A percentile compares a stretch with the other conserved stretches of the same genome.
Evolutionary conservation across 1,140 invertebrate genomes (phyloP).

Genomic region (Nasonia longicornis): DNA sequence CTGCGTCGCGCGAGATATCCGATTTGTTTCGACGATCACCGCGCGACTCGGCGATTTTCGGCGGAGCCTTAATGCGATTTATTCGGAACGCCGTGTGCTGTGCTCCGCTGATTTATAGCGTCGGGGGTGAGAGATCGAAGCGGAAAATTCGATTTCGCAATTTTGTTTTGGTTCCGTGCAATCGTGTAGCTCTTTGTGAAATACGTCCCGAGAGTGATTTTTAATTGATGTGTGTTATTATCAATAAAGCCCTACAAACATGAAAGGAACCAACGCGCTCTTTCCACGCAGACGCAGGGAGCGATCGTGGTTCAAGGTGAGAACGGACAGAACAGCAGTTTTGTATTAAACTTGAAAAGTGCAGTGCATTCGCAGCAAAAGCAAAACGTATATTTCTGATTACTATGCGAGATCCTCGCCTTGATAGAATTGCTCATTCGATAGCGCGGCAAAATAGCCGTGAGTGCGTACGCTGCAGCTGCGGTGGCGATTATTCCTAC

Average conservation of each 20-base stretch:
- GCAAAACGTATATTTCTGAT: neutral
- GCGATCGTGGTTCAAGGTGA: neutral
- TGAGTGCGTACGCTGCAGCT: neutral
- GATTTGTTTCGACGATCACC: slow-evolving; percentile 6
- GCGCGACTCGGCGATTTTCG: neutral
- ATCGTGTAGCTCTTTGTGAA: neutral
- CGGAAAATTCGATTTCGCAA: neutral
- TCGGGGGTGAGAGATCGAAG: neutral
- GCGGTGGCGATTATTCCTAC: slow-evolving; percentile 37
- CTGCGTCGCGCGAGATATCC: neutral
- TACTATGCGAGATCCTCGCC: slow-evolving; percentile 13
- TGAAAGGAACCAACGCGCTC: neutral
- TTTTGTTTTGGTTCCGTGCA: neutral
- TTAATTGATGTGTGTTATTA: neutral
- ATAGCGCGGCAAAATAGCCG: slow-evolving; percentile 8
- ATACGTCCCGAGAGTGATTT: neutral
- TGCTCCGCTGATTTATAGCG: neutral
- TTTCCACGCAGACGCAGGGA: neutral
- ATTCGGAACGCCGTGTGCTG: neutral
- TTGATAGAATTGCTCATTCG: neutral
- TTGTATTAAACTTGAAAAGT: neutral
- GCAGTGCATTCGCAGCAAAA: neutral
- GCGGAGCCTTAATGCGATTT: slow-evolving; percentile 18
- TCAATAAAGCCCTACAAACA: neutral
- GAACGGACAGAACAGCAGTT: neutral